Evolutionary conservation across 2,113 vertebrate species (phyloP).

Genomic region (Pipa parva): DNA sequence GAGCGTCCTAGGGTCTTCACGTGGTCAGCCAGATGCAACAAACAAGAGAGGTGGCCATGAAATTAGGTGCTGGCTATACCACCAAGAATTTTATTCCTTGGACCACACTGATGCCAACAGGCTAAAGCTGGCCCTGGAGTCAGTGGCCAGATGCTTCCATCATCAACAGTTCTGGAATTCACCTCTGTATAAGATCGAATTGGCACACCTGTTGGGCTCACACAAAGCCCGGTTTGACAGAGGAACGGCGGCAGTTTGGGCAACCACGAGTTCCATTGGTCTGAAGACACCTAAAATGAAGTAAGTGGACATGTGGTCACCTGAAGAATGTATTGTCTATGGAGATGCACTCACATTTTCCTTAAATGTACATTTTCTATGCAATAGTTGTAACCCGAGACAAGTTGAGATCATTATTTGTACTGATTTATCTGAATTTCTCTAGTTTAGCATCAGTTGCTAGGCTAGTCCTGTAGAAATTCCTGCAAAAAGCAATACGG

Average conservation of each 20-base stretch:
- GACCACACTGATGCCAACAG: slow-evolving; percentile 28
- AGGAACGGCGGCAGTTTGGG: slow-evolving; percentile 86
- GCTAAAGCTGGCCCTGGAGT: slow-evolving; percentile 54
- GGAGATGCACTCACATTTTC: too few relatives aligned
- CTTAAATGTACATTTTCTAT: too few relatives aligned
- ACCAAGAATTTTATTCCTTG: background rate
- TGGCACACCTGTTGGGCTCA: slow-evolving; percentile 58
- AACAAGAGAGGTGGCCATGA: background rate
- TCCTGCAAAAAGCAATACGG: too few relatives aligned
- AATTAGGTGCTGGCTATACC: background rate
- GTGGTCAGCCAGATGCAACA: background rate
- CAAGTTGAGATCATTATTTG: too few relatives aligned
- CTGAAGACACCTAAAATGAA: slow-evolving; percentile 80
- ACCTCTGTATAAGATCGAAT: slow-evolving; percentile 55
- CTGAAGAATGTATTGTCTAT: too few relatives aligned
- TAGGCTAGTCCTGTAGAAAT: too few relatives aligned
- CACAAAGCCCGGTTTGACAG: slow-evolving; percentile 93
- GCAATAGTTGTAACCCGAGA: too few relatives aligned
- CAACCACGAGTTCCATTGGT: slow-evolving; percentile 84
- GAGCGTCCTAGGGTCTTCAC: background rate
- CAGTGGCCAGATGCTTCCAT: slow-evolving; percentile 52
- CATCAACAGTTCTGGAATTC: slow-evolving; percentile 52
- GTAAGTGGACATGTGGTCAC: too few relatives aligned
- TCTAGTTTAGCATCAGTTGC: too few relatives aligned
- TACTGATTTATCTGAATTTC: too few relatives aligned